These are phyloP conservation scores for Campoplex capitator DNA, from an alignment of 2,888 invertebrate species.

Conservation along the genomic window DNA sequence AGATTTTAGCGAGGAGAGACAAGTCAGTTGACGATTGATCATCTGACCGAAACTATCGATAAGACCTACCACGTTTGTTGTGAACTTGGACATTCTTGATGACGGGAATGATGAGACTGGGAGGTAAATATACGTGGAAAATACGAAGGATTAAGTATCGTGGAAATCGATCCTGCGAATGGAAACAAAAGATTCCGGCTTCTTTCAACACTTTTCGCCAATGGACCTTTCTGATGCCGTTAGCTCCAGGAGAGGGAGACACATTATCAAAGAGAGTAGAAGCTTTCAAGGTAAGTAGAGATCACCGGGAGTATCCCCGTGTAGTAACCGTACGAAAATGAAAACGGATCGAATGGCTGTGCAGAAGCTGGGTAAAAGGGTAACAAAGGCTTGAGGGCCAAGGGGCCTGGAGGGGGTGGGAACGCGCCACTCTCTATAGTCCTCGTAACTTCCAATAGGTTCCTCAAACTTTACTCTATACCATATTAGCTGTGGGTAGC, in stretches of 20 bases:
- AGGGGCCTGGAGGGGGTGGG: not conserved
- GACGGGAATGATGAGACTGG: not conserved
- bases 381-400: constrained; percentile 1
- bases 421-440: constrained; percentile 63
- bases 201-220: not conserved
- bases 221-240: not conserved
- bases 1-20: constrained; percentile 25
- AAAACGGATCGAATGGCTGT: constrained; percentile 75
- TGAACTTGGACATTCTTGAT: constrained; percentile 27
- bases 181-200: constrained; percentile 18
- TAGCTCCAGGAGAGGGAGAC: constrained; percentile 29
- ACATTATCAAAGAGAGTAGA: constrained; percentile 50
- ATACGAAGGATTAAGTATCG: not conserved
- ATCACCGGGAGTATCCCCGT: constrained; percentile 54
- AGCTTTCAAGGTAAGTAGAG: constrained; percentile 70
- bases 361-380: constrained; percentile 67
- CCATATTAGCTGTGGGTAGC: constrained; percentile 64
- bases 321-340: constrained; percentile 72
- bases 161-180: constrained; percentile 15
- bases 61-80: constrained; percentile 45
- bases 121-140: not conserved
- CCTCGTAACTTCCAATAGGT: constrained; percentile 74
- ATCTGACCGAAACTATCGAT: constrained; percentile 38
- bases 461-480: constrained; percentile 70
- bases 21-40: constrained; percentile 63